phyloP scores from a whole-genome alignment of 2,797 vertebrate species.

The Sebastes diaconus region DNA sequence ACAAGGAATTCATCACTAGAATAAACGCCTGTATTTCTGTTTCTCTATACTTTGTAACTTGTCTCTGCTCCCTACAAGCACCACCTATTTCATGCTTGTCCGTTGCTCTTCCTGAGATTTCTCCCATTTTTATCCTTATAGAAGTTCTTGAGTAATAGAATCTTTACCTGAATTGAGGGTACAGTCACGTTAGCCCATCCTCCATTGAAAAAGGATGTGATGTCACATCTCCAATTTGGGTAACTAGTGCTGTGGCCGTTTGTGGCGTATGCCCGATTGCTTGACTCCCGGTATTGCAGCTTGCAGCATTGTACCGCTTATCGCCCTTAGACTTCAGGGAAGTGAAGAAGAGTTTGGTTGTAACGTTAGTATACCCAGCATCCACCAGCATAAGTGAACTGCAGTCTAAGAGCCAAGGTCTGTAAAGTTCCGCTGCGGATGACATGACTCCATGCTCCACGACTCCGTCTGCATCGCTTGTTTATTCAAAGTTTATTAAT shows the following conservation, averaged over 20 bases:
- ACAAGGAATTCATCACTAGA: conserved; percentile 24
- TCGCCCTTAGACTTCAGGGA: too few relatives aligned
- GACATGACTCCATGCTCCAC: too few relatives aligned
- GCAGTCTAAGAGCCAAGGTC: too few relatives aligned
- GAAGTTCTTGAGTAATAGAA: background rate
- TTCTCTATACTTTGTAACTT: background rate
- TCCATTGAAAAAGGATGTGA: background rate
- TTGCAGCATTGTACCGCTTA: too few relatives aligned
- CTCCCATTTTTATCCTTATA: background rate
- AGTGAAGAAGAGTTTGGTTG: too few relatives aligned
- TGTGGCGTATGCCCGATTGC: too few relatives aligned
- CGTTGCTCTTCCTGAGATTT: background rate
- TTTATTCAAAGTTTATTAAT: too few relatives aligned
- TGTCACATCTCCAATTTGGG: background rate
- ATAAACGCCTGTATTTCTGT: conserved; percentile 12
- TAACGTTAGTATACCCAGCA: too few relatives aligned
- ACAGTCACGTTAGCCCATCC: background rate
- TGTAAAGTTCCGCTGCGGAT: too few relatives aligned
- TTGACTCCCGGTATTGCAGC: too few relatives aligned
- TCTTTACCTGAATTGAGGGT: conserved; percentile 9
- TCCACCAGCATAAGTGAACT: too few relatives aligned
- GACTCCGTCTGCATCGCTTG: too few relatives aligned
- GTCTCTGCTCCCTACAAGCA: background rate
- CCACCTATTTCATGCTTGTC: background rate
- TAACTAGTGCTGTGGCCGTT: background rate